Base-by-base conservation (phyloP, 2,797 vertebrate genomes). In the Catostomus latipinnis region DNA sequence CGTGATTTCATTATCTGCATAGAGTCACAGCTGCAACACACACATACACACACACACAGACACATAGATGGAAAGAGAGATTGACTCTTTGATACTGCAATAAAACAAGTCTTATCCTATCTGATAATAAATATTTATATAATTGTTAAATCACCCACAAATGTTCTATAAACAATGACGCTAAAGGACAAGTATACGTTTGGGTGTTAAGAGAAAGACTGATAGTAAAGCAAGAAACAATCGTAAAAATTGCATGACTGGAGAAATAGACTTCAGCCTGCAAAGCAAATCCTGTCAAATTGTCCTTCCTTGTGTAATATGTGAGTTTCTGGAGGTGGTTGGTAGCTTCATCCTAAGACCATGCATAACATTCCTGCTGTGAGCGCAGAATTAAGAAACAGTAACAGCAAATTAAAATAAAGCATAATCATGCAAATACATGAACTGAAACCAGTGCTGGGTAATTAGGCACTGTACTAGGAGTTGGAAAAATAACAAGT, bases 191-290 rank as follows among this genome's bases (percentile, higher is more conserved):
- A 46, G 11, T 46, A 11, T 62, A 57, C 53, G 76, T 53, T 6
- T 61, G 46, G 68, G 63, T 58, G 66, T 52, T 57, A 46, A 22
- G n/a, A 76, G 58, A 53, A 45, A 74, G 66, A 75, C 69, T 73
- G 78, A 65, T 74, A 71, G 54, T 18, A 67, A 79, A 57, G 12
- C 48, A 58, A 68, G 62, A 72, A 82, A 76, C 78, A 50, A 53
- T 73, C 57, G 75, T 77, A 83, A 83, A 84, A 84, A 83, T 83
- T 85, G 85, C 46, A 53, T 62, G 52, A 71, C 72, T 34, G 34
- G 34, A 34, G 34, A 34, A 34, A 3, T 74, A 63, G 46, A 65
- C 60, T 65, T 52, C 34, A 77, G 84, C 58, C 63, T 74, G 67
- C 73, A 72, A 50, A 78, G 46, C 69, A 77, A 81, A 75, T 61